A percentile compares a stretch with the other conserved stretches of the same genome.
phyloP scores from a whole-genome alignment of 2,888 invertebrate species.

The Oxycera nigricornis region DNA sequence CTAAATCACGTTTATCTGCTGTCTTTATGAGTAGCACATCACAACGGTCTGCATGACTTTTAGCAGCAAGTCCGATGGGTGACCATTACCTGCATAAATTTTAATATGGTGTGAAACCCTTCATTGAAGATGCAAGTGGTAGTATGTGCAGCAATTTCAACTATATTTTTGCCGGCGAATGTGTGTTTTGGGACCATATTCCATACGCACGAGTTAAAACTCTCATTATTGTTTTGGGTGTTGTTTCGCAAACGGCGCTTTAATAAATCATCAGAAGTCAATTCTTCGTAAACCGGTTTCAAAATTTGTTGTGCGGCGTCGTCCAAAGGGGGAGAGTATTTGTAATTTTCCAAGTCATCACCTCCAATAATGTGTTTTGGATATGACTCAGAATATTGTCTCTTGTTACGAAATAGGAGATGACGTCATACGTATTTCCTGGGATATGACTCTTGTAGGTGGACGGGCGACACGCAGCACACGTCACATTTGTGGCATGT shows the following conservation, averaged over 20 bases:
- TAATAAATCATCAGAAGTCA: background rate
- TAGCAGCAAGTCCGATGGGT: background rate
- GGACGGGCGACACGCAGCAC: too few species aligned
- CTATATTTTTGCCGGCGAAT: constrained; percentile 4
- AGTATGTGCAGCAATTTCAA: background rate
- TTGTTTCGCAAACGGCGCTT: background rate
- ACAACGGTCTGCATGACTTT: background rate
- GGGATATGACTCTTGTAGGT: too few species aligned
- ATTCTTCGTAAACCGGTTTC: background rate
- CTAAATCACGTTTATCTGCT: background rate
- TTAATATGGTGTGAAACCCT: background rate
- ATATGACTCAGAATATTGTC: too few species aligned
- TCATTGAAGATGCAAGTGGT: background rate
- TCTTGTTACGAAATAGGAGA: too few species aligned
- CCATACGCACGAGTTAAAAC: background rate
- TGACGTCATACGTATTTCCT: too few species aligned
- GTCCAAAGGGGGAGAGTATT: too few species aligned
- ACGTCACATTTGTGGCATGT: too few species aligned
- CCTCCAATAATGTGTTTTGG: too few species aligned
- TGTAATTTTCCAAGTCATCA: too few species aligned
- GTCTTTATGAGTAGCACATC: background rate
- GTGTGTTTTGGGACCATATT: background rate
- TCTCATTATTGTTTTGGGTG: background rate
- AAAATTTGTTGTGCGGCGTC: too few species aligned
- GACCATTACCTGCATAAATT: background rate